Evolutionary conservation across 1,140 invertebrate species (phyloP), one percentile per base, ranked within the genome.

Genomic region (Aphidius ervi): DNA sequence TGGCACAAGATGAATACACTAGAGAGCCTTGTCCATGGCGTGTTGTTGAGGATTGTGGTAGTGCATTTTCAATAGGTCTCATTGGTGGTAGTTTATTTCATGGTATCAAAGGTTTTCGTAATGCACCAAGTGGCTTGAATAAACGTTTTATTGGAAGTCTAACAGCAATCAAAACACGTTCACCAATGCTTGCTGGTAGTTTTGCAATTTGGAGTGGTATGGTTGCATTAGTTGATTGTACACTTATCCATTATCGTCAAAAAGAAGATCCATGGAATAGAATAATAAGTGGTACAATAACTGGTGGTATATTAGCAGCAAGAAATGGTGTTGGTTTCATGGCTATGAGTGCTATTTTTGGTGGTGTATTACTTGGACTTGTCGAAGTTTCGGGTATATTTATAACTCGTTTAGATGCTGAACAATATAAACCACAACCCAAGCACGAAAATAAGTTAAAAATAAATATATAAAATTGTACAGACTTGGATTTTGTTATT

Each of bases 11-110:
- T 80, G 92, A 95, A 83, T 95, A 95, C 74, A 86, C 90, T 63
- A 84, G 92, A 86, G 93, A 95, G 84, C 92, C 93, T 10, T 95
- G 97, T 77, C 97, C 97, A 3, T 99, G 94, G 91, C 84, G 97
- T 68, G 99, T 99, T 70, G 87, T 98, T 8, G 97, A 99, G 74
- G 97, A 96, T 76, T 97, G 91, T 80, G 98, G 98, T 47, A 97
- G 97, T 68, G 98, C 97, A 9, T 99, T 99, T 74, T 90, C 97
- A 7, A 99, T 99, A 96, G 98, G 98, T 43, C 87, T 90, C 4
- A 95, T 99, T 64, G 98, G 97, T 9, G 97, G 98, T 9, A 90
- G 89, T 45, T 83, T 99, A 59, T 99, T 99, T 80, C 97, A 99
- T 81, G 90, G 90, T 54, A 91, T 99, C 58, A 98, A 96, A 83